These are phyloP conservation scores for Spatulosminthurus flaviceps DNA, from an alignment of 2,888 invertebrate species.

Conservation along the genomic window DNA sequence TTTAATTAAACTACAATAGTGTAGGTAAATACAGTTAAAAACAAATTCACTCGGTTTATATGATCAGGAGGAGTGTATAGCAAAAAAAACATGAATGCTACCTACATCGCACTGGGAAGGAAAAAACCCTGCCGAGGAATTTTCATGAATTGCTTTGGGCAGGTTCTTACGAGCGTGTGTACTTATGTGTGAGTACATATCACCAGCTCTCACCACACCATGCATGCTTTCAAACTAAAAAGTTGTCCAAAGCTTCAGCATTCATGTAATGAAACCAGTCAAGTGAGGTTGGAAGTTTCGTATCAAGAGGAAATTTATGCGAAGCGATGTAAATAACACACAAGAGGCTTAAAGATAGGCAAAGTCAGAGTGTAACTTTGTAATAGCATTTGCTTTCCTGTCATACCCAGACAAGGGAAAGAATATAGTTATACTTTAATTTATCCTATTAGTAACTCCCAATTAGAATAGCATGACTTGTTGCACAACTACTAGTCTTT, in stretches of 20 bases:
- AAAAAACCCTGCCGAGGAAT: not conserved
- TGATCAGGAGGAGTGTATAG: not conserved
- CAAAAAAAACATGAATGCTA: constrained; percentile 13
- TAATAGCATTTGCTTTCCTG: constrained; percentile 17
- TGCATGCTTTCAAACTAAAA: not conserved
- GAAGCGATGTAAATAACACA: constrained; percentile 7
- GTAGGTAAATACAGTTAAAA: not conserved
- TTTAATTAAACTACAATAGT: constrained; percentile 2
- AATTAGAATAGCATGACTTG: constrained; percentile 30
- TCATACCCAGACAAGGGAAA: not conserved
- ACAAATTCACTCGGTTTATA: not conserved
- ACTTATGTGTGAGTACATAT: not conserved
- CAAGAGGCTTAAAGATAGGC: not conserved
- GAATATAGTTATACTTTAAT: constrained; percentile 6
- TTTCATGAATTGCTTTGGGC: not conserved
- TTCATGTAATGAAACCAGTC: constrained; percentile 26
- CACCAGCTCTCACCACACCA: not conserved
- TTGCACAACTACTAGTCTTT: constrained; percentile 49
- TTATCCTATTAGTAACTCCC: constrained; percentile 25
- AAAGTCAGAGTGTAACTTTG: constrained; percentile 6
- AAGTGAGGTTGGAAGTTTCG: constrained; percentile 32
- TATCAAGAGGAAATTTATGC: constrained; percentile 3
- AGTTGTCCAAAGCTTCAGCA: constrained; percentile 25
- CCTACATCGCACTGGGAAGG: not conserved
- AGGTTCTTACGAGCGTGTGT: not conserved